These are phyloP conservation scores for Galago senegalensis DNA, from an alignment of 2,797 vertebrate genomes.

Conservation along the genomic window DNA sequence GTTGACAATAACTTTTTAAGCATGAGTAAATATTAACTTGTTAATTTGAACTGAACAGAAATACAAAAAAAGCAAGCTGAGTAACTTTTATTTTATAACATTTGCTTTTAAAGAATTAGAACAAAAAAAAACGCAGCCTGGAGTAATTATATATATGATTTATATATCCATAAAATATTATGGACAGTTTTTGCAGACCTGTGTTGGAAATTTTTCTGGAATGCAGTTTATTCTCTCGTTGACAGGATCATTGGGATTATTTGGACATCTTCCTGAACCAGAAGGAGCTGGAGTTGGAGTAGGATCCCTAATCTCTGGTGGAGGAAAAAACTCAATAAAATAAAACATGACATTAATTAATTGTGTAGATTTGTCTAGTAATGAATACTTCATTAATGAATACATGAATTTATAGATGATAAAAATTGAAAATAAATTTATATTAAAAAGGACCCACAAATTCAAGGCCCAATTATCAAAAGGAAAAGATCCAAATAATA, in stretches of 20 bases:
- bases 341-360: background rate
- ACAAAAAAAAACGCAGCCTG: background rate
- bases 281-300: background rate
- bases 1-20: background rate
- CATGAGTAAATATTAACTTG: background rate
- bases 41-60: slow-evolving; percentile 29
- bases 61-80: background rate
- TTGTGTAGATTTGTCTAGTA: background rate
- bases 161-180: background rate
- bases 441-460: background rate
- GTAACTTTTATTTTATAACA: background rate
- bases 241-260: background rate
- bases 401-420: background rate
- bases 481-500: background rate
- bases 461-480: background rate
- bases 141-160: background rate
- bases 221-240: slow-evolving; percentile 94
- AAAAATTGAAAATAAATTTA: background rate
- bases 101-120: background rate
- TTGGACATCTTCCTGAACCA: slow-evolving; percentile 67
- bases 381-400: background rate
- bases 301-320: background rate
- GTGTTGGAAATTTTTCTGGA: slow-evolving; percentile 92
- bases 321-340: background rate
- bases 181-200: slow-evolving; percentile 89